Percentiles rank a stretch among this genome's conserved stretches.
These are phyloP conservation scores for Syrmaticus mikado DNA, from an alignment of 2,113 vertebrate species.

Conservation along the genomic window DNA sequence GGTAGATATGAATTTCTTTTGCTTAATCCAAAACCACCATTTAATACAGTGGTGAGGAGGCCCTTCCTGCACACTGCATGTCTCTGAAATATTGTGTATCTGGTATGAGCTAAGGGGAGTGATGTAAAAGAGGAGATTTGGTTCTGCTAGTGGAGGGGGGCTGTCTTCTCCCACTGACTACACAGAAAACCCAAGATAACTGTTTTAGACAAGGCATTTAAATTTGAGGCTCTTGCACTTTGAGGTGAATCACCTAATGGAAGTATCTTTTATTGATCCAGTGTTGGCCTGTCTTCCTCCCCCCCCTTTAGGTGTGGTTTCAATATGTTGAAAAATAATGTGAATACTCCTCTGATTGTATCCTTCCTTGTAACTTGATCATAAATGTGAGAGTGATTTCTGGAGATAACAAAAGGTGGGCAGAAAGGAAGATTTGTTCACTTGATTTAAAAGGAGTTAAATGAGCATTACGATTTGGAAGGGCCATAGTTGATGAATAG, in stretches of 20 bases:
- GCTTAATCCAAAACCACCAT: neutral
- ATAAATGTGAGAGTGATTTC: neutral
- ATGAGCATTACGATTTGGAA: neutral
- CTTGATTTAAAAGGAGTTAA: neutral
- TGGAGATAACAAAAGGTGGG: neutral
- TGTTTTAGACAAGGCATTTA: neutral
- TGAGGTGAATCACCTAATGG: neutral
- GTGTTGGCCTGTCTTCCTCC: neutral
- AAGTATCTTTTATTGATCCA: neutral
- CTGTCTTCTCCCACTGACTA: neutral
- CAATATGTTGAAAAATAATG: neutral
- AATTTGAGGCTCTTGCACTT: neutral
- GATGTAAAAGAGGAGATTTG: neutral
- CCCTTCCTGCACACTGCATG: fast-evolving
- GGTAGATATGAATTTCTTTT: neutral
- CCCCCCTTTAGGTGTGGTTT: neutral
- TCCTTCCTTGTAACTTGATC: neutral
- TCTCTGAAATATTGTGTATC: neutral
- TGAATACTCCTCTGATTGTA: neutral
- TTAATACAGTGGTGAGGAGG: neutral
- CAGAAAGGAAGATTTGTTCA: neutral
- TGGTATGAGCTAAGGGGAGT: neutral
- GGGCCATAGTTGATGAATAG: neutral
- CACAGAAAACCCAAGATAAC: neutral
- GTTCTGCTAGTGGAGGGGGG: neutral